A percentile compares a stretch with the other conserved stretches of the same genome.
These are phyloP conservation scores for Ectemnius cavifrons DNA, from an alignment of 2,888 invertebrate species.

Conservation along the genomic window DNA sequence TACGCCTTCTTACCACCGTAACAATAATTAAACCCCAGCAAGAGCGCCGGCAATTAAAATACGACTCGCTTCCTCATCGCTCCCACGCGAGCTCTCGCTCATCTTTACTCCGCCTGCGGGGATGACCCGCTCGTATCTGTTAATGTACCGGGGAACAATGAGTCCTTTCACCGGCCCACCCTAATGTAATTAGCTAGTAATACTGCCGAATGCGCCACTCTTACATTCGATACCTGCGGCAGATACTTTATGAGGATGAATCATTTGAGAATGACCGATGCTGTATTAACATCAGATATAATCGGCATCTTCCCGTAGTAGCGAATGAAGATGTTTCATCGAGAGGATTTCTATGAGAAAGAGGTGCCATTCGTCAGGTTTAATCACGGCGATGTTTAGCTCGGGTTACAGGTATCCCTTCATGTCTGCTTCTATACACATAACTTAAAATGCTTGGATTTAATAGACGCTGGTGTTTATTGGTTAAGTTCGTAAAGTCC, in stretches of 20 bases:
- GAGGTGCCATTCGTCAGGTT: conserved; percentile 26
- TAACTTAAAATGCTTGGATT: conserved; percentile 27
- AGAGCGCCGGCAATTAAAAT: conserved; percentile 55
- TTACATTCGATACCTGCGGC: too few species aligned
- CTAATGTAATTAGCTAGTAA: too few species aligned
- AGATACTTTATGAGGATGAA: too few species aligned
- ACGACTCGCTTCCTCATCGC: conserved; percentile 52
- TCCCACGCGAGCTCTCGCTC: conserved; percentile 38
- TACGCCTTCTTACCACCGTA: conserved; percentile 21
- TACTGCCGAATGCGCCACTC: too few species aligned
- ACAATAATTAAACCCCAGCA: conserved; percentile 56
- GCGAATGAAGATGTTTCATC: conserved; percentile 36
- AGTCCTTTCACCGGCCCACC: conserved; percentile 8
- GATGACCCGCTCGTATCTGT: conserved; percentile 17
- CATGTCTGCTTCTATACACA: conserved; percentile 27
- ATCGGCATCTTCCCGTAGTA: background rate
- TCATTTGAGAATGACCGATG: too few species aligned
- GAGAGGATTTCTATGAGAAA: conserved; percentile 27
- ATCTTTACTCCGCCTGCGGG: background rate
- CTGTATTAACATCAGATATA: too few species aligned
- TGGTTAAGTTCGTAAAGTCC: conserved; percentile 19
- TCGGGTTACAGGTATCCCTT: conserved; percentile 6
- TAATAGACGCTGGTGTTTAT: conserved; percentile 7
- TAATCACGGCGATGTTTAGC: conserved; percentile 17
- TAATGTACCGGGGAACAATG: conserved; percentile 6